phyloP scores from a whole-genome alignment of 2,888 invertebrate genomes.

The Amiota mariae region DNA sequence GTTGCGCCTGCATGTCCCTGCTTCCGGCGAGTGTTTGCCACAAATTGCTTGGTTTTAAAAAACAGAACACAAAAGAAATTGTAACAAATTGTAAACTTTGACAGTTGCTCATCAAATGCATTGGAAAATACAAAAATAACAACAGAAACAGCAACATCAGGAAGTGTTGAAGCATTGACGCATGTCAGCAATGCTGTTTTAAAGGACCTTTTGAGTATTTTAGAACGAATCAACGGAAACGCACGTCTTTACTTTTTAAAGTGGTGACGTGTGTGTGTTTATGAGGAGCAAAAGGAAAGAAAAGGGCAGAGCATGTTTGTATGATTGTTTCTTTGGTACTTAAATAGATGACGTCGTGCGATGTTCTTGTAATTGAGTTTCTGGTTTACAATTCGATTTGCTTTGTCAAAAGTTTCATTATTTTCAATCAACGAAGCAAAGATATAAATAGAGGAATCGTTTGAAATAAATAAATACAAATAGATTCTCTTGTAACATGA shows the following conservation, averaged over 20 bases:
- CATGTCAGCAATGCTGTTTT: not conserved
- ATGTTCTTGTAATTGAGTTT: conserved; percentile 5
- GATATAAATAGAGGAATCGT: no score
- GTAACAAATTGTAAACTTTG: conserved; percentile 42
- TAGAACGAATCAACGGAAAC: not conserved
- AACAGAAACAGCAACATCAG: not conserved
- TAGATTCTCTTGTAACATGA: no score
- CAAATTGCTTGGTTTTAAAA: not conserved
- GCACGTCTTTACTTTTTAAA: not conserved
- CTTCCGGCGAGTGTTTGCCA: not conserved
- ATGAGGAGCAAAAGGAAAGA: not conserved
- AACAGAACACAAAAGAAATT: not conserved
- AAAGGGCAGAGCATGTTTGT: not conserved
- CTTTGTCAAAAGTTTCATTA: not conserved
- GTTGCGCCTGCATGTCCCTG: conserved; percentile 59
- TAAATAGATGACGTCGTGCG: not conserved
- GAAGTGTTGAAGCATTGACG: conserved; percentile 15
- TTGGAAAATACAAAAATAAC: conserved; percentile 1
- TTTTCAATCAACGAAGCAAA: no score
- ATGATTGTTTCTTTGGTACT: not conserved
- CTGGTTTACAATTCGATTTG: conserved; percentile 12
- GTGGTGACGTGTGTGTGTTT: not conserved
- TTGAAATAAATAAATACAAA: no score
- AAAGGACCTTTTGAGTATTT: conserved; percentile 4
- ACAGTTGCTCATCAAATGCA: conserved; percentile 44